Percentiles rank a stretch among this genome's conserved stretches.
These are phyloP conservation scores for Drosophila borealis DNA, from an alignment of 2,888 invertebrate species.

Conservation along the genomic window DNA sequence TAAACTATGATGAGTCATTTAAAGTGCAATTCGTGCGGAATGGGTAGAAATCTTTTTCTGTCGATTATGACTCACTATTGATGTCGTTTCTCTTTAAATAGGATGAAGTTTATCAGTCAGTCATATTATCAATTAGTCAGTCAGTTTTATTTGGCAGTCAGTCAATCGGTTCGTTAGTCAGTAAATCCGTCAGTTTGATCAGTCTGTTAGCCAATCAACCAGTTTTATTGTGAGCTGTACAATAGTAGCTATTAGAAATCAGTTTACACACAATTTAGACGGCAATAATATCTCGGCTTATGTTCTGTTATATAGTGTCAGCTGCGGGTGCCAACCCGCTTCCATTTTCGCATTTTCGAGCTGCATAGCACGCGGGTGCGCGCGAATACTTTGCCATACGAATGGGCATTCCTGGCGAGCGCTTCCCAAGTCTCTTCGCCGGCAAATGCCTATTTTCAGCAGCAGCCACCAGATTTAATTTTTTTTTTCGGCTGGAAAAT, in stretches of 20 bases:
- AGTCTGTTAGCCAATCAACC: background rate
- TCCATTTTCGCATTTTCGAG: slow-evolving; percentile 26
- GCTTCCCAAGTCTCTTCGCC: slow-evolving; percentile 8
- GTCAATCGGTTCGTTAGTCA: background rate
- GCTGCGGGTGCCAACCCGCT: slow-evolving; percentile 50
- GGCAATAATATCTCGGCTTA: slow-evolving; percentile 2
- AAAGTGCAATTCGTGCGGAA: background rate
- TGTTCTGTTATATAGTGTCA: slow-evolving; percentile 24
- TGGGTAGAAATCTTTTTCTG: no score
- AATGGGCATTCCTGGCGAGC: slow-evolving; percentile 47
- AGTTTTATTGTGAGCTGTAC: background rate
- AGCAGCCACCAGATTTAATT: slow-evolving; percentile 53
- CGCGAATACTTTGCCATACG: slow-evolving; percentile 35
- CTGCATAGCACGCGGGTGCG: slow-evolving; percentile 49
- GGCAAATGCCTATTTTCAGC: slow-evolving; percentile 39
- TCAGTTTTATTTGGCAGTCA: background rate
- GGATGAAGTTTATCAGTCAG: no score
- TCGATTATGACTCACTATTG: no score
- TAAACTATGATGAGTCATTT: slow-evolving; percentile 1
- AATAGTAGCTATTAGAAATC: background rate
- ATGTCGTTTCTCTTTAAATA: no score
- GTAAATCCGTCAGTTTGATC: background rate
- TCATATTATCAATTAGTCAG: no score
- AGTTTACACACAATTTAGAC: slow-evolving; percentile 5
- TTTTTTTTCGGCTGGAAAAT: slow-evolving; percentile 49